phyloP scores from a whole-genome alignment of 1,140 invertebrate genomes.

The Uloborus diversus region DNA sequence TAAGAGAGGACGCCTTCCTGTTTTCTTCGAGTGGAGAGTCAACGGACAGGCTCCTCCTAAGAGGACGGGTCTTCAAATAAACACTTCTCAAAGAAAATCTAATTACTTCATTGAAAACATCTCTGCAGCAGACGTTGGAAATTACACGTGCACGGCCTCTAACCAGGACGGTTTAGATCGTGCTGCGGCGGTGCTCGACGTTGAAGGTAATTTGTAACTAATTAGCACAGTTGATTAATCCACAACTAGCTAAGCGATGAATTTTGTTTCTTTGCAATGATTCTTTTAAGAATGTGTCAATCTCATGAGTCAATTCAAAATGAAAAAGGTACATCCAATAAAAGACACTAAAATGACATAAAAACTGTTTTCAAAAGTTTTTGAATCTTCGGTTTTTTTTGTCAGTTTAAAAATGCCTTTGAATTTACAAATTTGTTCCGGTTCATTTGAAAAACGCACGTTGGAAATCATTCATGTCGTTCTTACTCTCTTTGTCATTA shows the following conservation, averaged over 20 bases:
- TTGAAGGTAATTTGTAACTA: constrained; percentile 19
- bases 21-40: constrained; percentile 49
- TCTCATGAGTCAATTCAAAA: neutral
- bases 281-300: neutral
- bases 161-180: constrained; percentile 20
- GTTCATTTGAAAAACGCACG: too few species aligned
- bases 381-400: neutral
- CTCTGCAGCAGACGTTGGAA: constrained; percentile 24
- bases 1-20: constrained; percentile 47
- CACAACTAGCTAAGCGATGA: neutral
- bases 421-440: too few species aligned
- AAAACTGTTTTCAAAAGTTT: neutral
- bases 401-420: too few species aligned
- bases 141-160: constrained; percentile 40
- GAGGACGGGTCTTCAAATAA: neutral
- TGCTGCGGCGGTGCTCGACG: neutral
- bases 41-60: neutral
- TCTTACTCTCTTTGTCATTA: too few species aligned
- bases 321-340: neutral
- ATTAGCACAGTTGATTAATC: neutral
- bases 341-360: neutral
- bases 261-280: neutral
- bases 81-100: neutral
- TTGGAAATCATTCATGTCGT: too few species aligned
- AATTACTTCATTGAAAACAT: constrained; percentile 5